Evolutionary conservation across 1,140 invertebrate genomes (phyloP), one percentile per base, ranked within the genome.

Genomic region (Lasioglossum albipes): DNA sequence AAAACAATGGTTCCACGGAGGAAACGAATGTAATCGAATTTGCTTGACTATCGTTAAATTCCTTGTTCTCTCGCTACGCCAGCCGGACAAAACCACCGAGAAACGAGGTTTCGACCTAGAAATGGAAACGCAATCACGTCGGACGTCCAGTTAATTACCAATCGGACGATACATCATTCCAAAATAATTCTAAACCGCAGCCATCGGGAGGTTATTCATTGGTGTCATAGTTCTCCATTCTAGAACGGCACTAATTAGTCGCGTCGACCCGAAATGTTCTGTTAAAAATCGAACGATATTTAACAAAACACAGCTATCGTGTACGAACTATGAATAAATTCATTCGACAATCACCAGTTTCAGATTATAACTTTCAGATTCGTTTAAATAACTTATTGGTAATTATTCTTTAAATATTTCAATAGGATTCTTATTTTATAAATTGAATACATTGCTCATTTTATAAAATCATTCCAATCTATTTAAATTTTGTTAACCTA

Each of bases 111-210:
- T 2, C 65, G 65, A 31, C 65, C 65, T 68, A 69, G n/a, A 76
- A 76, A 76, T 31, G 65, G 36, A 59, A 69, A 76, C 65, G 65
- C 75, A 69, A 69, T 76, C 65, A 67, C 65, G 45, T 59, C 52
- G 65, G 41, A 57, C 61, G 18, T 68, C n/a, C 49, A 69, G 49
- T 76, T 76, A 76, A 76, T 76, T 76, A 76, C 75, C 36, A 42
- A 69, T 45, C 75, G 22, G 20, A n/a, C 52, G 13, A 45, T 69
- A 45, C 42, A 45, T 69, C 75, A 42, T 76, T 59, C 10, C 5
- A 69, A 76, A 76, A 59, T 76, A 76, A 76, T 69, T 31, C 36
- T 76, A 76, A 68, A 69, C 65, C 36, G 4, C 75, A 31, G 22
- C 27, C 18, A 65, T 41, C 12, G 36, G 22, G 13, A 45, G 52